A percentile compares a stretch with the other conserved stretches of the same genome.
Evolutionary conservation across 2,797 vertebrate genomes (phyloP).

Genomic region (Acanthiza pusilla): DNA sequence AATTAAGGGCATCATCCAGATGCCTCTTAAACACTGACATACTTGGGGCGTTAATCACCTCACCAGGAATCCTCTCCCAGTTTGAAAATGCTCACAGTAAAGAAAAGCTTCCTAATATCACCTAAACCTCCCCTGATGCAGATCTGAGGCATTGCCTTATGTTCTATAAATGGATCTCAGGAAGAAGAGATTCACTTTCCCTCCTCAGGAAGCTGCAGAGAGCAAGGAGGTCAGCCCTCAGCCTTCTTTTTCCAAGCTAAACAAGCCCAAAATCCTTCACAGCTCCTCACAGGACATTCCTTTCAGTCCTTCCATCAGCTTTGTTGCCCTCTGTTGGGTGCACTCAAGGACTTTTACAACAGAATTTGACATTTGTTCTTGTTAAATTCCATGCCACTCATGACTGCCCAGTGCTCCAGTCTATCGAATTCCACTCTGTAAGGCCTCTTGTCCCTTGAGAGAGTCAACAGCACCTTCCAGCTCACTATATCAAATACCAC

Average conservation of each 20-base stretch:
- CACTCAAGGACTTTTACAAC: not conserved
- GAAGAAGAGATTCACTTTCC: not conserved
- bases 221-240: not conserved
- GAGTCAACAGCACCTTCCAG: not conserved
- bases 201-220: not conserved
- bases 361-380: not conserved
- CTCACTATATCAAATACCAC: not conserved
- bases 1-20: not conserved
- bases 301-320: not conserved
- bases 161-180: not conserved
- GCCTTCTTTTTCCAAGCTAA: not conserved
- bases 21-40: not conserved
- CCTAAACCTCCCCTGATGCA: not conserved
- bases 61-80: not conserved
- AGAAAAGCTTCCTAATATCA: not conserved
- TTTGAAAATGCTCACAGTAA: not conserved
- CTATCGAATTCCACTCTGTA: not conserved
- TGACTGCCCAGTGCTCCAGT: not conserved
- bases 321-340: not conserved
- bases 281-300: fast-evolving
- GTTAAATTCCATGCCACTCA: not conserved
- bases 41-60: not conserved
- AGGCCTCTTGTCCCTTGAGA: not conserved
- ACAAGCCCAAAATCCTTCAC: not conserved
- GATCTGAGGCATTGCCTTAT: fast-evolving